Evolutionary conservation across 2,888 invertebrate species (phyloP), one percentile per base, ranked within the genome.

Genomic region (Chrysodeixis includens): DNA sequence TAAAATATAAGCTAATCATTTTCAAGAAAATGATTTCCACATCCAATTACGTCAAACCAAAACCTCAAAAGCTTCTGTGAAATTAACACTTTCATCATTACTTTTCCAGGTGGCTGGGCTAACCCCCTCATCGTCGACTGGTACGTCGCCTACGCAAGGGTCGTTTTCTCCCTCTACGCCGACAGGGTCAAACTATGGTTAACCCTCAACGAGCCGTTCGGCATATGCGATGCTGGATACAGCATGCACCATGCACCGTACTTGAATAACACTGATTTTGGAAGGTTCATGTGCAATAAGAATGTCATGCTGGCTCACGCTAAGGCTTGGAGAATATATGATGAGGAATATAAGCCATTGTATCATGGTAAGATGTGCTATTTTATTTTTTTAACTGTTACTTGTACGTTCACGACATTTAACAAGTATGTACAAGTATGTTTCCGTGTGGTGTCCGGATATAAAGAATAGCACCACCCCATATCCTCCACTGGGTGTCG

Each of bases 171-270:
- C 9, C 88, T 96, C 71, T 96, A 93, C 75, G 97, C 96, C 0
- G 95, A 96, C 75, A 93, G 96, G 40, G 96, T 97, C 0, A 95
- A 93, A 82, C 88, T 92, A 46, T 97, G 97, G 97, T 95, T 97
- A 0, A 97, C 97, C 0, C 92, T 97, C 51, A 97, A 97, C 83
- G 97, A 97, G 78, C 97, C 97, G 0, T 81, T 88, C 44, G 70
- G 89, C 0, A 76, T 91, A 35, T 94, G 95, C 66, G 85, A 86
- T 1, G 49, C 71, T 0, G 89, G 88, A 0, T 96, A 95, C 78
- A 92, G 90, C 4, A 83, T 87, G 0, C 91, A 92, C 46, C 83
- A 83, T 18, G 94, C 95, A 0, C 80, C 92, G 79, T 74, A 67
- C 0, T 5, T 81, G 4, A 10, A 56, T 0, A 82, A 83, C 30